Conservation (phyloP, 1,140 invertebrate species). For the Zaprionus capensis region DNA sequence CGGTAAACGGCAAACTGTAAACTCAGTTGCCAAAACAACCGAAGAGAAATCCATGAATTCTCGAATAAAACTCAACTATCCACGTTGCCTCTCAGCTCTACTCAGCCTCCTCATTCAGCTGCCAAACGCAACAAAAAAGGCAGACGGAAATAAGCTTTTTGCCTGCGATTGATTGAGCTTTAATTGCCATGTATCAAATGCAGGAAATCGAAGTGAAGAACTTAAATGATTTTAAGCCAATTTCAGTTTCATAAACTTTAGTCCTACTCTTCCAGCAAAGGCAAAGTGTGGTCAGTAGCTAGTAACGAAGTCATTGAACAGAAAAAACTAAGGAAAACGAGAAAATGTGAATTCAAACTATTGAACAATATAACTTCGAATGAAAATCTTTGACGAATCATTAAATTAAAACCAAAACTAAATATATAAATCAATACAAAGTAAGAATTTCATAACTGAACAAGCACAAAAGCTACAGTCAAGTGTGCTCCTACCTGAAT, state of each 20-base stretch:
- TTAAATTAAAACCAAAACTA: no score
- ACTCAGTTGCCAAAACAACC: conserved; percentile 27
- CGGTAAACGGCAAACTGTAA: conserved; percentile 6
- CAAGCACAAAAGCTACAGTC: no score
- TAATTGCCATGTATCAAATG: conserved; percentile 5
- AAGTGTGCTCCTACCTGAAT: no score
- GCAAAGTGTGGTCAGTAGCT: no score
- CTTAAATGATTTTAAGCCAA: neutral
- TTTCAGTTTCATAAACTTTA: neutral
- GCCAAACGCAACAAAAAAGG: neutral
- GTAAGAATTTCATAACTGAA: no score
- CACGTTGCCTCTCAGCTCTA: neutral
- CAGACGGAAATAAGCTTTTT: conserved; percentile 6
- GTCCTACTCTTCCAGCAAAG: neutral
- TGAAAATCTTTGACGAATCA: no score
- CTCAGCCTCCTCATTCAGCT: neutral
- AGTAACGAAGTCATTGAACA: no score
- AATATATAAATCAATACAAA: no score
- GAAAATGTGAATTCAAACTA: no score
- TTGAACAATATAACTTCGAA: no score
- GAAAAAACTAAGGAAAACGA: no score
- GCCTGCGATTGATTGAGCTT: conserved; percentile 3
- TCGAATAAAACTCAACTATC: conserved; percentile 16
- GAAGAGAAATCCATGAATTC: conserved; percentile 21
- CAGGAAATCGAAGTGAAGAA: neutral